Evolutionary conservation across 2,113 vertebrate genomes (phyloP).

Genomic region (Campylomormyrus tamandua): DNA sequence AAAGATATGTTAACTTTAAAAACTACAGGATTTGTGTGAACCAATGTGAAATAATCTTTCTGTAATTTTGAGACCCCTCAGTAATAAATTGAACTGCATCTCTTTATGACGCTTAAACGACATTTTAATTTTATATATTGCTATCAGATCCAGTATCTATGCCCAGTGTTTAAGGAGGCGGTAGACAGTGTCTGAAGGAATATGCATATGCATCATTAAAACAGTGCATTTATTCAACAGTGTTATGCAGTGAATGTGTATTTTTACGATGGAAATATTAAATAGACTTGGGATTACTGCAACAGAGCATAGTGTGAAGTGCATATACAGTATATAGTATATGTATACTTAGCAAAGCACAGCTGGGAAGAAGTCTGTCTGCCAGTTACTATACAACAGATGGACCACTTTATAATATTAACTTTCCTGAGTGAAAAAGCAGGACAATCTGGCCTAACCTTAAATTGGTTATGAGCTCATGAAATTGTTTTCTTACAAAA

Average conservation of each 20-base stretch:
- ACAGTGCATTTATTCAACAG: not conserved
- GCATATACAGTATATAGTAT: conserved; percentile 32
- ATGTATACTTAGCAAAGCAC: conserved; percentile 30
- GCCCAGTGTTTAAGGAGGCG: not conserved
- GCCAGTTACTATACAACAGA: conserved; percentile 51
- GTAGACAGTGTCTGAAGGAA: not conserved
- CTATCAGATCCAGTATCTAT: not conserved
- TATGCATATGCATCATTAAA: not conserved
- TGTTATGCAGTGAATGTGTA: conserved; percentile 38
- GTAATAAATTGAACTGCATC: not conserved
- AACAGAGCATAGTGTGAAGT: conserved; percentile 46
- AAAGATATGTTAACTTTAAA: not conserved
- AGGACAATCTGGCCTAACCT: conserved; percentile 43
- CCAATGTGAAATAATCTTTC: not conserved
- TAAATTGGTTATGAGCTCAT: conserved; percentile 28
- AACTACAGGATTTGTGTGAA: not conserved
- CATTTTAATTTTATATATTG: not conserved
- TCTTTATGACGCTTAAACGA: not conserved
- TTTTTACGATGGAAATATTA: conserved; percentile 54
- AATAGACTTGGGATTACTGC: conserved; percentile 43
- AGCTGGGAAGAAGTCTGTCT: conserved; percentile 47
- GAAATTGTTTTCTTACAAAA: conserved; percentile 27
- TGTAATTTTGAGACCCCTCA: not conserved
- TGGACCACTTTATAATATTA: conserved; percentile 58
- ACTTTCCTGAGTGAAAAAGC: conserved; percentile 49